Evolutionary conservation across 2,888 invertebrate species (phyloP).

Genomic region (Drymonia ruficornis): DNA sequence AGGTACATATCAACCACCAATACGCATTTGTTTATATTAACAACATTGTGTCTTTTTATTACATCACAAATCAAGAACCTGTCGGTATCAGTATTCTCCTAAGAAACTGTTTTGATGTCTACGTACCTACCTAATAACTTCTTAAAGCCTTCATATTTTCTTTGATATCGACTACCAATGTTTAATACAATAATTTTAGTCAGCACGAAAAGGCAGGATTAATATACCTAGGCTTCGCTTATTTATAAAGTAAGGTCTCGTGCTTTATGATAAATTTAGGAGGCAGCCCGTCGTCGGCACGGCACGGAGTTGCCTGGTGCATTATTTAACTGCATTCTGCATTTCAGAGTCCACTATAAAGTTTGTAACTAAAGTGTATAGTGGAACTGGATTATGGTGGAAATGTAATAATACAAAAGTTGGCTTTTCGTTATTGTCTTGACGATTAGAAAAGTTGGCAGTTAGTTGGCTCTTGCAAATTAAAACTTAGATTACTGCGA

Average conservation of each 20-base stretch:
- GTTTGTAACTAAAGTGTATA: slow-evolving; percentile 20
- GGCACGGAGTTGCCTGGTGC: slow-evolving; percentile 40
- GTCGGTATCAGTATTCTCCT: not conserved
- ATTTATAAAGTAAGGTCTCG: slow-evolving; percentile 37
- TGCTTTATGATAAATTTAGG: slow-evolving; percentile 47
- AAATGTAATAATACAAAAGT: not conserved
- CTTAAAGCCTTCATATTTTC: not conserved
- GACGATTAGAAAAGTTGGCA: not conserved
- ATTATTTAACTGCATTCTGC: slow-evolving; percentile 56
- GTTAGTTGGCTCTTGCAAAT: not conserved
- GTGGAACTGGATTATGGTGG: slow-evolving; percentile 20
- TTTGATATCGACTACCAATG: slow-evolving; percentile 8
- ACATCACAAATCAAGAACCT: too few species aligned
- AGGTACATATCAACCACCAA: slow-evolving; percentile 25
- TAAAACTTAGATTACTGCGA: not conserved
- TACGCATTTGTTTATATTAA: slow-evolving; percentile 8
- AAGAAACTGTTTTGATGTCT: too few species aligned
- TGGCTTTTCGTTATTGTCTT: not conserved
- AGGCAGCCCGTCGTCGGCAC: slow-evolving; percentile 32
- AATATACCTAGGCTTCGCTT: slow-evolving; percentile 19
- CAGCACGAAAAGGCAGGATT: slow-evolving; percentile 18
- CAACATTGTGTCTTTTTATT: too few species aligned
- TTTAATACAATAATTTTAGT: slow-evolving; percentile 25
- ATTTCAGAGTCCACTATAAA: slow-evolving; percentile 24
- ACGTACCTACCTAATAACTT: not conserved